A percentile compares a stretch with the other conserved stretches of the same genome.
phyloP scores from a whole-genome alignment of 2,888 invertebrate species.

The Polyploca ridens region DNA sequence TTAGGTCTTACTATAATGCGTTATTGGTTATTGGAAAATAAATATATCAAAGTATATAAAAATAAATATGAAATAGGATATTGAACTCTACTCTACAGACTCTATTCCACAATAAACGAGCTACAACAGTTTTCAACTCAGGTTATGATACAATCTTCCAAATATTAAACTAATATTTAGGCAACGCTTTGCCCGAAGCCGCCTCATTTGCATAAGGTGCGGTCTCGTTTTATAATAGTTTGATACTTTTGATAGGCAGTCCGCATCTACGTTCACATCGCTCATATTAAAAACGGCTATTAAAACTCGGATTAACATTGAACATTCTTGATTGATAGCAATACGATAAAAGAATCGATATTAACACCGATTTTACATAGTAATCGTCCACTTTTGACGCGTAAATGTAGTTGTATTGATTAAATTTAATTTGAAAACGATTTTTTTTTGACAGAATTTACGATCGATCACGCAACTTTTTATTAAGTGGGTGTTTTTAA shows the following conservation, averaged over 20 bases:
- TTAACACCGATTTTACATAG: constrained; percentile 11
- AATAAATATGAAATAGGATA: not conserved
- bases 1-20: no score
- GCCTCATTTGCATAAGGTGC: constrained; percentile 82
- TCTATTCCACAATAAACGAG: constrained; percentile 36
- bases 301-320: constrained; percentile 9
- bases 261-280: not conserved
- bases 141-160: constrained; percentile 75
- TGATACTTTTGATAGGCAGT: constrained; percentile 20
- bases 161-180: constrained; percentile 85
- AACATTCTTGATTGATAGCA: constrained; percentile 5
- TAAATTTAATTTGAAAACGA: constrained; percentile 6
- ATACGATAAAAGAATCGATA: constrained; percentile 11
- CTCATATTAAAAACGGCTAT: constrained; percentile 8
- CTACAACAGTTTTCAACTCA: constrained; percentile 55
- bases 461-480: not conserved
- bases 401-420: constrained; percentile 1
- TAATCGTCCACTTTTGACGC: constrained; percentile 12
- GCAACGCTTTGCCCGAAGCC: constrained; percentile 82
- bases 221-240: constrained; percentile 48
- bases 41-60: no score
- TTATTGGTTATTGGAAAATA: no score
- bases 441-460: not conserved
- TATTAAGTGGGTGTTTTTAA: not conserved
- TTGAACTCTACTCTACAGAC: constrained; percentile 13